Base-by-base conservation (phyloP, 2,888 invertebrate genomes). In the Drosophila mercatorum region DNA sequence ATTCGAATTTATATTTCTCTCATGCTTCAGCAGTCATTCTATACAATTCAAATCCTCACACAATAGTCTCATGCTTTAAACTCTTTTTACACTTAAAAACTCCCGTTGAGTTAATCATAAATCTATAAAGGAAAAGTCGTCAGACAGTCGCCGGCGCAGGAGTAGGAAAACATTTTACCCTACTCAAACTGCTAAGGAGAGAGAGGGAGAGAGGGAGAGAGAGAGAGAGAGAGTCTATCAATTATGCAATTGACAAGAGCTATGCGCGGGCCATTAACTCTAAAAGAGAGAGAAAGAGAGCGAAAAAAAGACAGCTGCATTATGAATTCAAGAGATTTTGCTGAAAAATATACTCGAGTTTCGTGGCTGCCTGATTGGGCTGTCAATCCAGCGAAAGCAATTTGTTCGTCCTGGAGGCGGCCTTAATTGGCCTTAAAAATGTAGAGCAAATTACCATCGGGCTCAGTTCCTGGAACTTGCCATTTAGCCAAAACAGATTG, bases 361-460 rank as follows among this genome's bases (percentile, higher is more conserved):
- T 11, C 11, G 55, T 17, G 28, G 31, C 43, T 44, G 43, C 14
- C 38, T 43, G 31, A 41, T 40, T 40, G 38, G 56, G 34, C 56
- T 34, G 43, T 56, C 44, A 44, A 22, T 41, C 41, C 41, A 11
- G 52, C 7, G 6, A 47, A 34, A 51, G 12, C 34, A 51, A 51
- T 51, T 51, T 51, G 34, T 17, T 53, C 28, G 28, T 22, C 44
- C 36, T 28, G 31, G 26, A 36, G 34, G 43, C 58, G 51, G 41
- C 36, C 56, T 22, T 68, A 74, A 73, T 74, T 73, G 74, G 75
- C 74, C 68, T 60, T 63, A 68, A 28, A 60, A 68, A 38, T 53
- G n/a, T 38, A 41, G 47, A 22, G 14, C 31, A 43, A 56, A 56
- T 17, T 56, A 28, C 22, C 49, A 63, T 44, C 40, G 17, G 55